Evolutionary conservation across 92 coral and sea anemone species (phyloP).

Genomic region (Ricordea florida): DNA sequence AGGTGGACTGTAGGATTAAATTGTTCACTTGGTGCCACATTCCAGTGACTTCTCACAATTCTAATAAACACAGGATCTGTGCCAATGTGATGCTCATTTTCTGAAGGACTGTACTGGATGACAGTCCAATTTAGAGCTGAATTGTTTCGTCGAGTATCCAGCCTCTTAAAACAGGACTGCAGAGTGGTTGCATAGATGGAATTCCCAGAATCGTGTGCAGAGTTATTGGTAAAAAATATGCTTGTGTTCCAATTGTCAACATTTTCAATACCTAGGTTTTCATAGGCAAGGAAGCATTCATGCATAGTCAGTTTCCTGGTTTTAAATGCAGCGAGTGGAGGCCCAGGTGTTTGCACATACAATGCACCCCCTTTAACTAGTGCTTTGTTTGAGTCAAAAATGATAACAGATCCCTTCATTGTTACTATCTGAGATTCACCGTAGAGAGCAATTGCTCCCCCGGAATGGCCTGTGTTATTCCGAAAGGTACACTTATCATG

Average conservation of each 20-base stretch:
- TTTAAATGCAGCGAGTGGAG: constrained; percentile 49
- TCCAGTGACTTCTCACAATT: constrained; percentile 18
- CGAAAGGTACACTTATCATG: constrained; percentile 7
- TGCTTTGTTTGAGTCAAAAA: constrained; percentile 40
- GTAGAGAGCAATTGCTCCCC: constrained; percentile 68
- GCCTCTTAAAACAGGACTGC: constrained; percentile 38
- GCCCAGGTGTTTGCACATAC: constrained; percentile 49
- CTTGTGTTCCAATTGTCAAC: constrained; percentile 33
- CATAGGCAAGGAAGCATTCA: constrained; percentile 48
- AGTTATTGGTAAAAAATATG: constrained; percentile 33
- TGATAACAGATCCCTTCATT: constrained; percentile 12
- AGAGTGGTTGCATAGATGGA: constrained; percentile 57
- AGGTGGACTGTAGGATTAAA: constrained; percentile 35
- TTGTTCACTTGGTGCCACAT: constrained; percentile 35
- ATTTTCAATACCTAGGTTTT: neutral
- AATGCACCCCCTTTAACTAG: constrained; percentile 62
- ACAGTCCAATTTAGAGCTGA: constrained; percentile 37
- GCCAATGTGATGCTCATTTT: constrained; percentile 22
- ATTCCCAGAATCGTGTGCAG: neutral
- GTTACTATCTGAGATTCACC: constrained; percentile 46
- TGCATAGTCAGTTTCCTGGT: constrained; percentile 28
- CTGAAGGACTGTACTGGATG: neutral
- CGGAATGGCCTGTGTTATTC: constrained; percentile 35
- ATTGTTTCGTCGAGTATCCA: neutral
- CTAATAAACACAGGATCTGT: constrained; percentile 56